Percentiles rank a stretch among this genome's conserved stretches.
phyloP scores from a whole-genome alignment of 2,113 vertebrate genomes.

The Centropristis striata region DNA sequence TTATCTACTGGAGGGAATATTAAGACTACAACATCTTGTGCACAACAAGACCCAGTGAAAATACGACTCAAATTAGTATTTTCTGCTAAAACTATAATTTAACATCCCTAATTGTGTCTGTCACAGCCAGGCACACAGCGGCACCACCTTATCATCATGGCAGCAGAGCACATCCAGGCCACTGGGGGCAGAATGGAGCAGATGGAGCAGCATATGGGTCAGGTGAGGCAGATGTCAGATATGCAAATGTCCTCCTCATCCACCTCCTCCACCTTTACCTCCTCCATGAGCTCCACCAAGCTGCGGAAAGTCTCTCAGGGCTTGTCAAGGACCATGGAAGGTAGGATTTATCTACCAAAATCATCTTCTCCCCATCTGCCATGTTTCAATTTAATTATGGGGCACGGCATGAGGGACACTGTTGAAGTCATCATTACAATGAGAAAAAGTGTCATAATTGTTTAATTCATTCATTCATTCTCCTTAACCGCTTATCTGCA shows the following conservation, averaged over 20 bases:
- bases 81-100: slow-evolving; percentile 10
- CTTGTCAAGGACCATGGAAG: slow-evolving; percentile 57
- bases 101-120: slow-evolving; percentile 27
- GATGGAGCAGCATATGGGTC: slow-evolving; percentile 47
- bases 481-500: too few species aligned
- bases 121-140: not conserved
- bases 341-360: slow-evolving; percentile 35
- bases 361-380: not conserved
- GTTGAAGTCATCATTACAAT: not conserved
- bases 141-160: slow-evolving; percentile 33
- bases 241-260: slow-evolving; percentile 54
- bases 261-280: slow-evolving; percentile 34
- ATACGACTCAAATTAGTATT: not conserved
- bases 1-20: slow-evolving; percentile 22
- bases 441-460: not conserved
- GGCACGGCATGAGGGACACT: not conserved
- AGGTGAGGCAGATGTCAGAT: slow-evolving; percentile 51
- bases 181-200: slow-evolving; percentile 55
- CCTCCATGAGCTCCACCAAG: slow-evolving; percentile 52
- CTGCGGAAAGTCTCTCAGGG: slow-evolving; percentile 63
- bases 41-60: not conserved
- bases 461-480: too few species aligned
- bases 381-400: slow-evolving; percentile 10
- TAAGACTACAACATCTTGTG: not conserved
- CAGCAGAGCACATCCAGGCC: slow-evolving; percentile 57